Conservation (phyloP, 2,797 vertebrate genomes). For the Crenuchus spilurus region DNA sequence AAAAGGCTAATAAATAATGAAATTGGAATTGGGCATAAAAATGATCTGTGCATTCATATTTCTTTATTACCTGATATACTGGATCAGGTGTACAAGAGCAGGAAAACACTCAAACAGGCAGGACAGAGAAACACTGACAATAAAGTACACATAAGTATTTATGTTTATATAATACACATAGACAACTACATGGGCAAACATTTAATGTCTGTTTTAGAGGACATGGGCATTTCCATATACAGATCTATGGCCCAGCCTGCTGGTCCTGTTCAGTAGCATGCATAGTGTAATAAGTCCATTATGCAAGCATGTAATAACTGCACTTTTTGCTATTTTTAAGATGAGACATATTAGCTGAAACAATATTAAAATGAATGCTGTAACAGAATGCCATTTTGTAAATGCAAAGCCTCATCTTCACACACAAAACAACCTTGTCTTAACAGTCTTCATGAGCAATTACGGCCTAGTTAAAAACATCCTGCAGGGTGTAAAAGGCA, state of each 20-base stretch:
- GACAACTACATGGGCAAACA: background rate
- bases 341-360: background rate
- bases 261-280: background rate
- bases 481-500: background rate
- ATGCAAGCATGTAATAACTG: background rate
- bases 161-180: constrained; percentile 1
- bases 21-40: too few relatives aligned
- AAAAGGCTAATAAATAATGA: too few relatives aligned
- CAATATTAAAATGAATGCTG: background rate
- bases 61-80: too few relatives aligned
- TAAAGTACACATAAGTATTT: too few relatives aligned
- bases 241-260: constrained; percentile 7
- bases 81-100: background rate
- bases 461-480: background rate
- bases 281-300: background rate
- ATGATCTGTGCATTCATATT: too few relatives aligned
- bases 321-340: too few relatives aligned
- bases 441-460: background rate
- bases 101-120: background rate
- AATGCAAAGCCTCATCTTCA: background rate
- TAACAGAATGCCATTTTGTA: background rate
- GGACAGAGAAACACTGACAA: background rate
- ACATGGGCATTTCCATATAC: background rate
- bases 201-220: background rate
- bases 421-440: background rate